These are phyloP conservation scores for Chrysomela aeneicollis DNA, from an alignment of 2,888 invertebrate species.

Conservation along the genomic window DNA sequence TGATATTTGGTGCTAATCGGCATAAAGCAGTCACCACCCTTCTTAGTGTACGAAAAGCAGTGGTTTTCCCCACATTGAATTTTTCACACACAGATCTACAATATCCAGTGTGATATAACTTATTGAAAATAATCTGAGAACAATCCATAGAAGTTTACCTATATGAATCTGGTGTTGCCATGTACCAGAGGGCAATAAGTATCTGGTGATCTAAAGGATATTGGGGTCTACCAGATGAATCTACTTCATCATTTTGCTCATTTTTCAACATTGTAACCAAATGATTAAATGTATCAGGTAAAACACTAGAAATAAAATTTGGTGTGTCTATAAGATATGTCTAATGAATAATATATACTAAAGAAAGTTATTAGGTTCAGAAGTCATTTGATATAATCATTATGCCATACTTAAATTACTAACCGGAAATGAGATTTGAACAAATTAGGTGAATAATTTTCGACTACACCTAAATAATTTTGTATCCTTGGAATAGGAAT, in stretches of 20 bases:
- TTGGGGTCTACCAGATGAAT: conserved; percentile 7
- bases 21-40: not conserved
- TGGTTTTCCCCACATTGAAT: not conserved
- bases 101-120: too few species aligned
- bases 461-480: not conserved
- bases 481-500: not conserved
- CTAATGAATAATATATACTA: too few species aligned
- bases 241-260: too few species aligned
- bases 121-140: not conserved
- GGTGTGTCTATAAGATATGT: too few species aligned
- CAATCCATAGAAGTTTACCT: not conserved
- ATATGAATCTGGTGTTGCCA: not conserved
- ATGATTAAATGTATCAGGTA: not conserved
- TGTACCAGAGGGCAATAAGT: not conserved
- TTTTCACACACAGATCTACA: not conserved
- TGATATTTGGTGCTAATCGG: not conserved
- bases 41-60: not conserved
- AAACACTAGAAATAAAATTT: too few species aligned
- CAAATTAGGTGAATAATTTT: not conserved
- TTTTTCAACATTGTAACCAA: too few species aligned
- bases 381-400: not conserved
- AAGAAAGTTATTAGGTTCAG: too few species aligned
- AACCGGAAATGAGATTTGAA: not conserved
- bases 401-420: not conserved
- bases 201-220: not conserved